Evolutionary conservation across 2,113 vertebrate species (phyloP).

Genomic region (Hystrix cristata): DNA sequence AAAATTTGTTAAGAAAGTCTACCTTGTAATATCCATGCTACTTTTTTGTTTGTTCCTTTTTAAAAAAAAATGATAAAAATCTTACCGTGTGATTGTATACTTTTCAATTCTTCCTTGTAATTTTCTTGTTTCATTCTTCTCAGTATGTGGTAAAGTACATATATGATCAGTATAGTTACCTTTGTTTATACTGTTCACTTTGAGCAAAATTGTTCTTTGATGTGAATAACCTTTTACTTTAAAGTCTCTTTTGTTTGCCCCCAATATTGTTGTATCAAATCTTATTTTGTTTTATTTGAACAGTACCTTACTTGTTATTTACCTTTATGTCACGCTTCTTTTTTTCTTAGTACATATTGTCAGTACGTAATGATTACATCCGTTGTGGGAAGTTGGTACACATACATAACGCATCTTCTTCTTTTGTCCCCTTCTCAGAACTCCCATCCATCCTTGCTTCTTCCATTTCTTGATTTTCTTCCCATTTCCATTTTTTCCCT

Average conservation of each 20-base stretch:
- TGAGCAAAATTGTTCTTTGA: not conserved
- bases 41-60: not conserved
- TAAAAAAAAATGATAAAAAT: not conserved
- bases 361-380: not conserved
- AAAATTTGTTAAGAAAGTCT: not conserved
- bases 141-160: not conserved
- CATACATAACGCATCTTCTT: not conserved
- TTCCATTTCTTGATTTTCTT: not conserved
- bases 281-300: not conserved
- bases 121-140: not conserved
- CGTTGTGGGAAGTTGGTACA: not conserved
- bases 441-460: not conserved
- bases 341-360: not conserved
- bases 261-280: not conserved
- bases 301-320: not conserved
- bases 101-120: not conserved
- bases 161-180: not conserved
- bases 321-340: not conserved
- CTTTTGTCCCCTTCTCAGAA: accelerated
- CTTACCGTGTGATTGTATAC: not conserved
- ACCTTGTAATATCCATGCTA: not conserved
- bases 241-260: not conserved
- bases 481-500: not conserved
- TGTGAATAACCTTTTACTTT: not conserved
- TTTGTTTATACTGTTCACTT: not conserved